phyloP scores from a whole-genome alignment of 2,797 vertebrate species.

The Lindbergichthys nudifrons region DNA sequence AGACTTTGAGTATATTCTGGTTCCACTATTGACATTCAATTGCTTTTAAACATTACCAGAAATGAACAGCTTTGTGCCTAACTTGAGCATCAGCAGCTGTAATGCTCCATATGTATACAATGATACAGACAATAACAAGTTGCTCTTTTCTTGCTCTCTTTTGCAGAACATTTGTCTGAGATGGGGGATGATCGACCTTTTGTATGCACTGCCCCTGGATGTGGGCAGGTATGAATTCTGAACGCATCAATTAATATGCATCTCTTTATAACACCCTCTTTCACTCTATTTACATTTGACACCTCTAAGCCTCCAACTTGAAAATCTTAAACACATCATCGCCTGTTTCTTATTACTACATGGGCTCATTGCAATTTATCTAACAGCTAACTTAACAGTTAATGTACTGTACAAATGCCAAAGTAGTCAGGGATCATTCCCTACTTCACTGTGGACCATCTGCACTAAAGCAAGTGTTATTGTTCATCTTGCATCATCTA shows the following conservation, averaged over 20 bases:
- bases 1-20: neutral
- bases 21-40: neutral
- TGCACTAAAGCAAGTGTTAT: neutral
- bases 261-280: neutral
- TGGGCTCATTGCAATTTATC: neutral
- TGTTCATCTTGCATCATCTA: conserved; percentile 2
- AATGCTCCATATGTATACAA: neutral
- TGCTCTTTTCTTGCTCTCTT: conserved; percentile 14
- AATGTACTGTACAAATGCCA: neutral
- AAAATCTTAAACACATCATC: neutral
- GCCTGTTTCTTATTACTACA: neutral
- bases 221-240: conserved; percentile 91
- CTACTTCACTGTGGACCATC: neutral
- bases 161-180: conserved; percentile 72
- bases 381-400: neutral
- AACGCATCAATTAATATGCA: neutral
- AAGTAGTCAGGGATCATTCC: neutral
- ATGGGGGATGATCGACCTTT: conserved; percentile 99
- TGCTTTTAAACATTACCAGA: neutral
- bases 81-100: neutral
- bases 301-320: neutral
- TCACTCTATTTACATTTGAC: neutral
- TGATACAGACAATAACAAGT: neutral
- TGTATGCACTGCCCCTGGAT: conserved; percentile 94
- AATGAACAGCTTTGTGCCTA: neutral